Evolutionary conservation across 2,888 invertebrate species (phyloP), one percentile per base, ranked within the genome.

Genomic region (Selenia dentaria): DNA sequence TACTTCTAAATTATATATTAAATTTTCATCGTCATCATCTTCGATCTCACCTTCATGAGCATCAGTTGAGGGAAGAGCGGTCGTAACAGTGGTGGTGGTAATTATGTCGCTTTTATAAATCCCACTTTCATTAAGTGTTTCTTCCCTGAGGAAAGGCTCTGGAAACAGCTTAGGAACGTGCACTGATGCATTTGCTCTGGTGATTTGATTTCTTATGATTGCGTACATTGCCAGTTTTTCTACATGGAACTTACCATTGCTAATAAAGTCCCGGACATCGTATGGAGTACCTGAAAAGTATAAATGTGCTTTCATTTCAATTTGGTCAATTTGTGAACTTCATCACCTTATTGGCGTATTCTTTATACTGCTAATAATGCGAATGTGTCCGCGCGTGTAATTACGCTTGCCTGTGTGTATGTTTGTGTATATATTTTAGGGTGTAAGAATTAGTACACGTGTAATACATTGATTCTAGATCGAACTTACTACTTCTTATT

Each of bases 201-300:
- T 14, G 8, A 8, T 12, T 2, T 41, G 16, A 4, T 3, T 33
- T 27, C 31, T 37, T 4, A 69, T n/a, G 8, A 38, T 41, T 0
- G 38, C 9, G 40, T 76, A 79, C 29, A 78, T 45, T 1, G 34
- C 27, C 0, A 10, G 11, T 54, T 86, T 86, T 13, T 62, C 55
- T 1, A 39, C 16, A 9, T 57, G 69, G 46, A 60, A 70, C 1
- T 11, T 22, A 0, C 72, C 67, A 1, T 54, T 25, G 11, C 58
- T 54, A 0, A 84, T 33, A 24, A 57, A 77, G 42, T 87, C 82
- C 55, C 87, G 70, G 2, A 84, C 64, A 36, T 87, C 87, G n/a
- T 65, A 70, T 0, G 76, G 36, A 0, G 24, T 42, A 0, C 83
- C 87, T 16, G 16, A 16, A 16, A 16, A 16, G 4, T 16, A 4